Evolutionary conservation across 2,888 invertebrate genomes (phyloP).

Genomic region (Lasioglossum oenotherae): DNA sequence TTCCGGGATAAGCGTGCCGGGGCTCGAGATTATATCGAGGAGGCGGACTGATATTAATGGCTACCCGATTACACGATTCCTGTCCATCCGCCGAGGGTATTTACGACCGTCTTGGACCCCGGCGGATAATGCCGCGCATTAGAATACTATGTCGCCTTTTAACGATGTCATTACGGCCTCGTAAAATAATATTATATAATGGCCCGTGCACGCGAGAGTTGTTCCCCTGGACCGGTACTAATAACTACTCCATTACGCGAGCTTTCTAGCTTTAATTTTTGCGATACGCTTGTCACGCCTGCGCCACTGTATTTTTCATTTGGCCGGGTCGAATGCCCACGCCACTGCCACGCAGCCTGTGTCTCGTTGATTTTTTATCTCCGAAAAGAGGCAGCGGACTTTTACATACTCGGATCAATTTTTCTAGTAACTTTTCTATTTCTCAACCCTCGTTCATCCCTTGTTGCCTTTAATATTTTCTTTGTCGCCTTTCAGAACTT

Average conservation of each 20-base stretch:
- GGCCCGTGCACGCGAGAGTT: neutral
- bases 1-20: constrained; percentile 72
- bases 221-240: neutral
- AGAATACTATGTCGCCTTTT: constrained; percentile 3
- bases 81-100: constrained; percentile 33
- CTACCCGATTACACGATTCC: constrained; percentile 47
- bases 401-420: neutral
- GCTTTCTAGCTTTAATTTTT: neutral
- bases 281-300: neutral
- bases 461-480: neutral
- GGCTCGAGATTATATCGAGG: constrained; percentile 53
- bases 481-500: too few relatives aligned
- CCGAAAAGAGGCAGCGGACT: neutral
- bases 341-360: neutral
- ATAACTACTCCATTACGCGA: constrained; percentile 23
- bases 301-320: neutral
- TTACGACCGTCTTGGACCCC: constrained; percentile 26
- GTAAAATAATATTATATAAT: constrained; percentile 15
- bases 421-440: too few relatives aligned
- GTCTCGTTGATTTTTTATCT: neutral
- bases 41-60: constrained; percentile 46
- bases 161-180: constrained; percentile 10
- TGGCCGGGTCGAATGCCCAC: neutral
- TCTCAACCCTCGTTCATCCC: too few relatives aligned
- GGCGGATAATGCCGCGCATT: constrained; percentile 26